These are phyloP conservation scores for Chymomyza costata DNA, from an alignment of 1,140 invertebrate species.

Conservation along the genomic window DNA sequence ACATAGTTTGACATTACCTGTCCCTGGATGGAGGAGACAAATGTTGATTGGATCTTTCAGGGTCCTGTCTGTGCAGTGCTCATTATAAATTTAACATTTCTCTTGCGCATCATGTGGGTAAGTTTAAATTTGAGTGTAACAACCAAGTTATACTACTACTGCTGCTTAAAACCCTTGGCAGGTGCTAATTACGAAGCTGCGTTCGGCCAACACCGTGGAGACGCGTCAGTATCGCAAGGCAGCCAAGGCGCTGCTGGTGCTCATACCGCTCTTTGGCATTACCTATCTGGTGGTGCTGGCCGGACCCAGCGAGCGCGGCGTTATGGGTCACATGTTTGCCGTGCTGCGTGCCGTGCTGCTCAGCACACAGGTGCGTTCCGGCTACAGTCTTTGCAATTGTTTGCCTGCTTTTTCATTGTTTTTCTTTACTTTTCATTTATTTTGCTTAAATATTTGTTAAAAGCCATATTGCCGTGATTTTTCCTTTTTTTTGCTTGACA, in stretches of 20 bases:
- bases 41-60: slow-evolving; percentile 88
- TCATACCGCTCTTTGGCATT: slow-evolving; percentile 91
- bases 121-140: too few relatives aligned
- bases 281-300: slow-evolving; percentile 89
- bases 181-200: slow-evolving; percentile 93
- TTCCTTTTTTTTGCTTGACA: slow-evolving; percentile 26
- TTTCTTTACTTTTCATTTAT: slow-evolving; percentile 7
- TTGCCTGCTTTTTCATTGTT: neutral
- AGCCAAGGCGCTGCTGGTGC: slow-evolving; percentile 89
- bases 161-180: slow-evolving; percentile 7
- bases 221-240: slow-evolving; percentile 93
- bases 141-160: neutral
- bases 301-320: slow-evolving; percentile 82
- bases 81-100: slow-evolving; percentile 89
- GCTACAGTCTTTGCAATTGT: slow-evolving; percentile 5
- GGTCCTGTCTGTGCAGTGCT: slow-evolving; percentile 84
- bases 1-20: slow-evolving; percentile 76
- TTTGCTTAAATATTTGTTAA: slow-evolving; percentile 1
- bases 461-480: neutral
- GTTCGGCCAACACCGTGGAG: slow-evolving; percentile 89
- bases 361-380: slow-evolving; percentile 81
- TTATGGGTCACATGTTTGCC: slow-evolving; percentile 80
- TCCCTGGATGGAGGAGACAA: slow-evolving; percentile 83
- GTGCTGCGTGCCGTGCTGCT: slow-evolving; percentile 83
- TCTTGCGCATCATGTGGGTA: slow-evolving; percentile 94